These are phyloP conservation scores for Heteromormyrus szaboi DNA, from an alignment of 2,797 vertebrate species.

Conservation along the genomic window DNA sequence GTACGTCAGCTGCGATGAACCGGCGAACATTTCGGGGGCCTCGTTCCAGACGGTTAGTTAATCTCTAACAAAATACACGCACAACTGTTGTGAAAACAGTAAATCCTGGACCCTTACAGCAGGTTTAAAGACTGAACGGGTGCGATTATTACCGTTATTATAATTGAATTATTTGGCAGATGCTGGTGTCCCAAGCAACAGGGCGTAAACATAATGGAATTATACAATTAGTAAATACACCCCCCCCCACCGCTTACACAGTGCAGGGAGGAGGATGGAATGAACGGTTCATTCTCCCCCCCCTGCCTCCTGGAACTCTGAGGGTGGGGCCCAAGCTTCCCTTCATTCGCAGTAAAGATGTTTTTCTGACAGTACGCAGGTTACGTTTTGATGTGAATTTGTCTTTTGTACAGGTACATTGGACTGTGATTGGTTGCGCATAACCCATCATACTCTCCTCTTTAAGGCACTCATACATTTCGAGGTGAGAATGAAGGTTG, in stretches of 20 bases:
- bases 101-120: slow-evolving; percentile 9
- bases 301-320: background rate
- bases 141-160: slow-evolving; percentile 6
- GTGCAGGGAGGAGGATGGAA: background rate
- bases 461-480: background rate
- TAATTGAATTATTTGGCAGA: slow-evolving; percentile 18
- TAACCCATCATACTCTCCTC: background rate
- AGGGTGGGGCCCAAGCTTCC: background rate
- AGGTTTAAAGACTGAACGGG: background rate
- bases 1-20: slow-evolving; percentile 7
- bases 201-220: slow-evolving; percentile 9
- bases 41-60: slow-evolving; percentile 9
- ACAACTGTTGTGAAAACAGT: slow-evolving; percentile 17
- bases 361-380: slow-evolving; percentile 20
- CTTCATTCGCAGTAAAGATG: background rate
- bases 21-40: background rate
- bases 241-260: background rate
- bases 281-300: background rate
- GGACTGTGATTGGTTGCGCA: background rate
- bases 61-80: slow-evolving; percentile 17
- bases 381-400: background rate
- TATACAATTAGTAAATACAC: slow-evolving; percentile 10
- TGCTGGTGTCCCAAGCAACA: background rate
- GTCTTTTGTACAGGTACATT: background rate
- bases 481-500: background rate